These are phyloP conservation scores for Tuta absoluta DNA, from an alignment of 2,888 invertebrate genomes.

Conservation along the genomic window DNA sequence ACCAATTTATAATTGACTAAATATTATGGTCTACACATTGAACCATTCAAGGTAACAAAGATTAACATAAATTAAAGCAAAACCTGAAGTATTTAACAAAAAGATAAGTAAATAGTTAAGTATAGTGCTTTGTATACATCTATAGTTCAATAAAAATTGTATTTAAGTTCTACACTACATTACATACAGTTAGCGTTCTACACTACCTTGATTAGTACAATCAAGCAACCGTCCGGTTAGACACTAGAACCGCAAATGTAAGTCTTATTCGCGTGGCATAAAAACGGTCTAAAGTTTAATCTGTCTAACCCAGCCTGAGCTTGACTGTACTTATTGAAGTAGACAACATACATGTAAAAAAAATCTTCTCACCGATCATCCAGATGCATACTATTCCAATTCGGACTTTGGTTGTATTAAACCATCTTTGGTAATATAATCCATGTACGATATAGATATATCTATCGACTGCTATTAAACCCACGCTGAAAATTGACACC, in stretches of 20 bases:
- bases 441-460: constrained; percentile 85
- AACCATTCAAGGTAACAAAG: constrained; percentile 13
- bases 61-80: not conserved
- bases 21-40: constrained; percentile 10
- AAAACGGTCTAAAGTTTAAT: no score
- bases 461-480: constrained; percentile 83
- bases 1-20: not conserved
- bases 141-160: not conserved
- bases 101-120: not conserved
- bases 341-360: not conserved
- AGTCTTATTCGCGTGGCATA: no score
- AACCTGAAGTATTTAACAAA: not conserved
- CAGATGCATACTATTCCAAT: constrained; percentile 79
- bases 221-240: no score
- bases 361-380: constrained; percentile 71
- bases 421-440: constrained; percentile 82
- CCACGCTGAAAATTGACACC: constrained; percentile 84
- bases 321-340: no score
- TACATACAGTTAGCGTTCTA: not conserved
- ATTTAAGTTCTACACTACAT: not conserved
- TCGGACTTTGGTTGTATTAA: constrained; percentile 80
- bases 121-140: not conserved
- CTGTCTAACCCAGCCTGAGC: no score
- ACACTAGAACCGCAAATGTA: no score
- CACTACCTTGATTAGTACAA: not conserved